These are phyloP conservation scores for Nematostella vectensis DNA, from an alignment of 92 coral and sea anemone species.

Conservation along the genomic window DNA sequence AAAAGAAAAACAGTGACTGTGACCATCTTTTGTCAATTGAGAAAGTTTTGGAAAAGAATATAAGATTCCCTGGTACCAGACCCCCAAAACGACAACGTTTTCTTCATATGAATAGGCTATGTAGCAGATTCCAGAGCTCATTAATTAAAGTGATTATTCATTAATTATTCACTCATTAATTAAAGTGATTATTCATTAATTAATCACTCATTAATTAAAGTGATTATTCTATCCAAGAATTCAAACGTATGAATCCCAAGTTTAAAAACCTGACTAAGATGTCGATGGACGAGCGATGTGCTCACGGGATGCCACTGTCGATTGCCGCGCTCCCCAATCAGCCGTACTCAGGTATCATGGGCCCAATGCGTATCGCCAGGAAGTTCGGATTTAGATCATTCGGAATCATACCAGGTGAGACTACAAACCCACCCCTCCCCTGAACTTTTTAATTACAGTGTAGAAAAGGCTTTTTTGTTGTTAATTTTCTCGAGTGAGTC, in stretches of 20 bases:
- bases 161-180: no score
- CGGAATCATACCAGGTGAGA: constrained; percentile 79
- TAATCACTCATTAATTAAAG: not conserved
- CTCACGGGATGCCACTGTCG: constrained; percentile 55
- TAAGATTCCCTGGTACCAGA: no score
- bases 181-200: no score
- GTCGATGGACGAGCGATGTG: constrained; percentile 76
- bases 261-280: constrained; percentile 42
- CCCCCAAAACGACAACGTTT: no score
- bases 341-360: constrained; percentile 60
- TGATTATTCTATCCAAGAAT: not conserved
- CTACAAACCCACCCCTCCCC: no score
- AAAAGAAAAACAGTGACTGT: no score
- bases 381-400: constrained; percentile 39
- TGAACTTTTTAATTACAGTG: not conserved
- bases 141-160: no score
- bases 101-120: no score
- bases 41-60: no score
- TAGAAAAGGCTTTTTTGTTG: not conserved
- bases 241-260: not conserved
- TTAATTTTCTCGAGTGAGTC: not conserved
- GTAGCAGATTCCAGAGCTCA: no score
- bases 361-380: constrained; percentile 20
- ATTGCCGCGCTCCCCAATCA: constrained; percentile 68
- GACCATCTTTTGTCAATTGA: no score